These are phyloP conservation scores for Austrofundulus limnaeus DNA, from an alignment of 2,113 vertebrate species.

Conservation along the genomic window DNA sequence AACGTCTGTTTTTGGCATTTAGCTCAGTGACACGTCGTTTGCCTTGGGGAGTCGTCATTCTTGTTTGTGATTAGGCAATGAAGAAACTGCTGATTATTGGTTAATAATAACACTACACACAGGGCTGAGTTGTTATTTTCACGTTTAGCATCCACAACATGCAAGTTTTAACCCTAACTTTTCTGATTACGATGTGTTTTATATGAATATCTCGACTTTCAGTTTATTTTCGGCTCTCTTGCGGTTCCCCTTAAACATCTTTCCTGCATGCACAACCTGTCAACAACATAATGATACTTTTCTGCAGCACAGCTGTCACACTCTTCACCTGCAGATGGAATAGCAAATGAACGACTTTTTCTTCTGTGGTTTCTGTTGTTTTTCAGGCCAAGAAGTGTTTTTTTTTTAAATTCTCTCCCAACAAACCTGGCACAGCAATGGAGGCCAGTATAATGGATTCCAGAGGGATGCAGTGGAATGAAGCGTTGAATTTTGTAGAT, in stretches of 20 bases:
- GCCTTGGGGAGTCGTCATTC: constrained; percentile 27
- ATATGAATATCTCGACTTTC: not conserved
- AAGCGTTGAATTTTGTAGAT: constrained; percentile 59
- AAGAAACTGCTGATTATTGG: constrained; percentile 32
- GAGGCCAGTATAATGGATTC: constrained; percentile 66
- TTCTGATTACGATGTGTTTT: not conserved
- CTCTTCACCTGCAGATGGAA: constrained; percentile 28
- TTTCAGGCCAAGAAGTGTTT: constrained; percentile 48
- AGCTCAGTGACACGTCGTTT: constrained; percentile 35
- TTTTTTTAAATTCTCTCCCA: constrained; percentile 39
- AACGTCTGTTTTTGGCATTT: constrained; percentile 39
- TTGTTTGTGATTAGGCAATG: not conserved
- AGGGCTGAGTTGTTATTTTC: not conserved
- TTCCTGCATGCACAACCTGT: constrained; percentile 5
- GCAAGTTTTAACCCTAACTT: constrained; percentile 6
- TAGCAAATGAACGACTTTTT: constrained; percentile 38
- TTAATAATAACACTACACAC: constrained; percentile 23
- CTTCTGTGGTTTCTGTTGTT: constrained; percentile 33
- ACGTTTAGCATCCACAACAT: constrained; percentile 2
- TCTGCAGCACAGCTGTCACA: constrained; percentile 21
- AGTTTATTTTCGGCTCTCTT: not conserved
- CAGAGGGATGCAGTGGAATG: constrained; percentile 60
- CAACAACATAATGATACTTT: constrained; percentile 5
- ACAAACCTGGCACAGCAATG: constrained; percentile 60
- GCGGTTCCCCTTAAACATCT: constrained; percentile 13